Conservation (phyloP, 2,888 invertebrate genomes). For the Drosophila peninsularis region DNA sequence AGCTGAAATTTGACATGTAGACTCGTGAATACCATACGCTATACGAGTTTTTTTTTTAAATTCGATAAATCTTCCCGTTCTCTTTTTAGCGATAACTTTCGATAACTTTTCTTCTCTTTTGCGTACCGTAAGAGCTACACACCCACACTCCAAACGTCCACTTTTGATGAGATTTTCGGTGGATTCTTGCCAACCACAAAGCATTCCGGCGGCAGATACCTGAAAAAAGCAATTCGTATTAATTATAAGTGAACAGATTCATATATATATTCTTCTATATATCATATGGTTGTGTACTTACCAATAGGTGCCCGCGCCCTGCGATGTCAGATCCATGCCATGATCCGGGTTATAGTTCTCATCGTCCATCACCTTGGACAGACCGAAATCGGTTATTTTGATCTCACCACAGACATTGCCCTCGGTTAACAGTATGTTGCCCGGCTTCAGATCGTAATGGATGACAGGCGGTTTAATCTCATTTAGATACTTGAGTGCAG, state of each 20-base stretch:
- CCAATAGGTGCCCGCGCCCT: constrained; percentile 99
- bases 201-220: constrained; percentile 99
- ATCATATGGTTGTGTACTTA: constrained; percentile 83
- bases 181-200: constrained; percentile 99
- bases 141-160: constrained; percentile 99
- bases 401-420: constrained; percentile 99
- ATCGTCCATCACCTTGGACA: constrained; percentile 99
- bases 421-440: constrained; percentile 98
- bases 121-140: no score
- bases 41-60: no score
- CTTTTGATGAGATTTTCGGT: constrained; percentile 99
- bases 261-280: not conserved
- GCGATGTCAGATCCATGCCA: constrained; percentile 99
- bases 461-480: constrained; percentile 99
- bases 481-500: constrained; percentile 99
- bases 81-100: no score
- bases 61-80: no score
- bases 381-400: constrained; percentile 99
- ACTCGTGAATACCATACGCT: no score
- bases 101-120: no score
- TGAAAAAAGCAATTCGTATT: constrained; percentile 79
- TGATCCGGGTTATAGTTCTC: constrained; percentile 99
- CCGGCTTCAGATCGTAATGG: constrained; percentile 99
- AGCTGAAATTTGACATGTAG: no score
- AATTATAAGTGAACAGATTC: not conserved